These are phyloP conservation scores for Eupsilia transversa DNA, from an alignment of 2,888 invertebrate genomes.

Conservation along the genomic window DNA sequence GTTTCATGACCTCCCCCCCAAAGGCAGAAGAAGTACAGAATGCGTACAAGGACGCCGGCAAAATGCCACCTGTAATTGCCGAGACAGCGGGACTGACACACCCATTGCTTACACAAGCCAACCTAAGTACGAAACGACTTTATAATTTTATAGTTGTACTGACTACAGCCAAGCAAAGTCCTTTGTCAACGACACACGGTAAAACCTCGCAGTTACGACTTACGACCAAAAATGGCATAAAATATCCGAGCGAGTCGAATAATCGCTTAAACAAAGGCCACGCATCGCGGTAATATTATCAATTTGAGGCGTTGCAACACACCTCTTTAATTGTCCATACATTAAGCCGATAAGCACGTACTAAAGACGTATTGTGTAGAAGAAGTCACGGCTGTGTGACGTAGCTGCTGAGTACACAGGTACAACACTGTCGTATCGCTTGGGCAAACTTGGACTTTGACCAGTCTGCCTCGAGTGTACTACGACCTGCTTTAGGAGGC, in stretches of 20 bases:
- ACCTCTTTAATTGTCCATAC: constrained; percentile 58
- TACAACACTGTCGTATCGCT: constrained; percentile 40
- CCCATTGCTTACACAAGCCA: constrained; percentile 59
- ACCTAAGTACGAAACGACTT: constrained; percentile 15
- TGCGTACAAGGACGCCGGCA: constrained; percentile 64
- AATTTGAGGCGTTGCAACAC: constrained; percentile 62
- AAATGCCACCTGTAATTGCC: constrained; percentile 61
- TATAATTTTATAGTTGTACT: neutral
- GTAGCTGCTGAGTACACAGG: constrained; percentile 17
- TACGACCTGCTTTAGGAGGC: constrained; percentile 58
- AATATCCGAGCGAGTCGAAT: constrained; percentile 19
- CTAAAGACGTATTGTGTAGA: constrained; percentile 55
- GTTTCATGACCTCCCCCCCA: constrained; percentile 49
- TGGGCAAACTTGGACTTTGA: constrained; percentile 66
- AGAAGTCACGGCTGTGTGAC: constrained; percentile 64
- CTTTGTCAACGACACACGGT: neutral
- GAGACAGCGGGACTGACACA: constrained; percentile 57
- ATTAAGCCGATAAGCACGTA: constrained; percentile 71
- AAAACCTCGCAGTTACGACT: constrained; percentile 4
- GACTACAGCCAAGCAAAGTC: neutral
- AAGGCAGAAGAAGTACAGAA: constrained; percentile 55
- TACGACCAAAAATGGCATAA: constrained; percentile 22
- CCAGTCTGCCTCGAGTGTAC: constrained; percentile 41
- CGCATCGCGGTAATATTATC: constrained; percentile 53
- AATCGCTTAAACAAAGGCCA: constrained; percentile 48